Evolutionary conservation across 2,888 invertebrate genomes (phyloP).

Genomic region (Tanaodytes sp.): DNA sequence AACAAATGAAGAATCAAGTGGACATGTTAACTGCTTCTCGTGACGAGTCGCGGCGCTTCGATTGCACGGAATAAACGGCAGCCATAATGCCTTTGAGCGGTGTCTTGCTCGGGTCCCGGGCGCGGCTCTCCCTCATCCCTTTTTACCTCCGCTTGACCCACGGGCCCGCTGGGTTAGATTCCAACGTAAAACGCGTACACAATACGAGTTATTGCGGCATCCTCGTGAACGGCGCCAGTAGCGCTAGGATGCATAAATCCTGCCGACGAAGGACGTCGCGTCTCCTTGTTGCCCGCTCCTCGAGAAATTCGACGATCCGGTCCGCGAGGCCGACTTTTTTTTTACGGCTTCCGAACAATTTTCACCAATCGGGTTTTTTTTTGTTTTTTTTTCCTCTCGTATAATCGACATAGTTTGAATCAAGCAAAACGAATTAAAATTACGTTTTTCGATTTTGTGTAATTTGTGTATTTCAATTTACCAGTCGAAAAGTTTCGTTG

Average conservation of each 20-base stretch:
- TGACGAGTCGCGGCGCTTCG: slow-evolving; percentile 61
- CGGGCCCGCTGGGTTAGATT: slow-evolving; percentile 71
- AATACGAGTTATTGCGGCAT: slow-evolving; percentile 72
- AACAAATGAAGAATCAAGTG: slow-evolving; percentile 43
- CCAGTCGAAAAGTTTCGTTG: too few species aligned
- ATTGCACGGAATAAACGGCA: slow-evolving; percentile 58
- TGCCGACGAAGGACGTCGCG: slow-evolving; percentile 46
- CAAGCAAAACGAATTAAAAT: too few species aligned
- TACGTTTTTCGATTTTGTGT: too few species aligned
- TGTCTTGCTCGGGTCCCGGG: slow-evolving; percentile 45
- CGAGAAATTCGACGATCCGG: too few species aligned
- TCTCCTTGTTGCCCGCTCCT: slow-evolving; percentile 14
- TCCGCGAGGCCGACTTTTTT: too few species aligned
- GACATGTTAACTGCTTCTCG: slow-evolving; percentile 50
- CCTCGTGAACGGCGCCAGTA: slow-evolving; percentile 67
- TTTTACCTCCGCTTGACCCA: slow-evolving; percentile 68
- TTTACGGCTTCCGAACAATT: too few species aligned
- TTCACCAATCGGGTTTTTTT: too few species aligned
- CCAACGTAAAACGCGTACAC: slow-evolving; percentile 69
- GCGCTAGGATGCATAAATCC: slow-evolving; percentile 69
- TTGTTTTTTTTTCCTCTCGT: too few species aligned
- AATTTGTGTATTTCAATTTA: too few species aligned
- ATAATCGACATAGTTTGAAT: too few species aligned
- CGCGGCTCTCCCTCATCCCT: slow-evolving; percentile 52
- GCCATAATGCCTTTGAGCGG: slow-evolving; percentile 48